Conservation (phyloP, 92 coral and sea anemone genomes). For the Bergia puertoricense region DNA sequence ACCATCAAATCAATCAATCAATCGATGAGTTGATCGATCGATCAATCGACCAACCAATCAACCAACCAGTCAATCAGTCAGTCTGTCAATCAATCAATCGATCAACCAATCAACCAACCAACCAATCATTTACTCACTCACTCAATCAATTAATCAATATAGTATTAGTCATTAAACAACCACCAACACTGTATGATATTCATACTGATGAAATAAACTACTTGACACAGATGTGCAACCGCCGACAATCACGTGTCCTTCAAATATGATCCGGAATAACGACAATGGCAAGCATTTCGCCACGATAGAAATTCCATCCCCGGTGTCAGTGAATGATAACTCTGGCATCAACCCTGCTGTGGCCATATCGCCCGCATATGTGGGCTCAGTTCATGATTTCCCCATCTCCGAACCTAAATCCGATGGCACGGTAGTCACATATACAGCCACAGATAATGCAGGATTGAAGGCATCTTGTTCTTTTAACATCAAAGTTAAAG, state of each 20-base stretch:
- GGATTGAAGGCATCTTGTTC: slow-evolving; percentile 59
- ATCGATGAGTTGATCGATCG: no score
- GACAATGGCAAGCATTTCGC: slow-evolving; percentile 62
- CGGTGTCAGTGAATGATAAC: slow-evolving; percentile 66
- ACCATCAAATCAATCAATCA: no score
- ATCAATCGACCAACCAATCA: no score
- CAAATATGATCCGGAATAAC: slow-evolving; percentile 41
- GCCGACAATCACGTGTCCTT: slow-evolving; percentile 69
- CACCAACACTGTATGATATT: no score
- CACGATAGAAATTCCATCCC: slow-evolving; percentile 49
- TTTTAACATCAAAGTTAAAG: slow-evolving; percentile 69
- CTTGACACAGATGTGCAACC: slow-evolving; percentile 52
- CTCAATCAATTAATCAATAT: background rate
- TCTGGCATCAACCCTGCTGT: slow-evolving; percentile 67
- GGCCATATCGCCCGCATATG: slow-evolving; percentile 48
- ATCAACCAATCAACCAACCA: no score
- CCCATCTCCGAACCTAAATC: slow-evolving; percentile 40
- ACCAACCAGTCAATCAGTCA: no score
- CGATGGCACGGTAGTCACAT: slow-evolving; percentile 57
- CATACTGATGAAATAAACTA: no score
- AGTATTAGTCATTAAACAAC: no score
- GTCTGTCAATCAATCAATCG: no score
- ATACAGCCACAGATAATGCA: slow-evolving; percentile 67
- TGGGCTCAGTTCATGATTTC: slow-evolving; percentile 54
- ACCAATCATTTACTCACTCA: no score